Evolutionary conservation across 2,113 vertebrate genomes (phyloP).

Genomic region (Lathamus discolor): DNA sequence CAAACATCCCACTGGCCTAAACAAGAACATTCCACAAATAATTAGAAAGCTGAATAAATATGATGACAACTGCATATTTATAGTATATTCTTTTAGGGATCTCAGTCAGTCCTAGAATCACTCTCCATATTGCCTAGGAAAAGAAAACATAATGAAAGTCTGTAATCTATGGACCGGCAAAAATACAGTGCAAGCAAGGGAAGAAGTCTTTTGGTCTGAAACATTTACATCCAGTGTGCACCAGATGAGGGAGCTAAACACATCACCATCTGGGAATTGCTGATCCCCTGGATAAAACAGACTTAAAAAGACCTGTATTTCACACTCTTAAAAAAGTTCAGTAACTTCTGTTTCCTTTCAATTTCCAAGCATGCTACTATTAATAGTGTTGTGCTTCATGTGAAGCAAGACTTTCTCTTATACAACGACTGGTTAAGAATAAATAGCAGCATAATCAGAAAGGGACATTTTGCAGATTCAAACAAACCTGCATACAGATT

Average conservation of each 20-base stretch:
- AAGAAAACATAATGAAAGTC: not conserved
- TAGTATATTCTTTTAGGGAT: not conserved
- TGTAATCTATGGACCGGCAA: not conserved
- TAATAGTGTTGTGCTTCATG: not conserved
- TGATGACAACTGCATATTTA: not conserved
- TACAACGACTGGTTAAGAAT: not conserved
- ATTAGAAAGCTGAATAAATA: not conserved
- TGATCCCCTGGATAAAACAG: not conserved
- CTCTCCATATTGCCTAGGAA: not conserved
- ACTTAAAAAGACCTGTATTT: not conserved
- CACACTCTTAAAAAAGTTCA: not conserved
- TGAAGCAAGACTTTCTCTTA: not conserved
- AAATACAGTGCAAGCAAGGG: not conserved
- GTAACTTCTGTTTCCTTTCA: not conserved
- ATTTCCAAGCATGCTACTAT: not conserved
- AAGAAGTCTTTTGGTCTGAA: not conserved
- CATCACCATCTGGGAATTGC: not conserved
- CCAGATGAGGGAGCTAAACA: slow-evolving; percentile 52
- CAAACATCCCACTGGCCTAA: not conserved
- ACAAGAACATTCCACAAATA: not conserved
- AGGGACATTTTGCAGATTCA: not conserved
- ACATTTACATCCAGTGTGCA: not conserved
- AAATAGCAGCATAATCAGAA: not conserved
- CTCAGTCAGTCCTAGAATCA: not conserved
- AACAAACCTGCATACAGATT: not conserved